Conservation (phyloP, 2,888 invertebrate species). For the Athripsodes cinereus region DNA sequence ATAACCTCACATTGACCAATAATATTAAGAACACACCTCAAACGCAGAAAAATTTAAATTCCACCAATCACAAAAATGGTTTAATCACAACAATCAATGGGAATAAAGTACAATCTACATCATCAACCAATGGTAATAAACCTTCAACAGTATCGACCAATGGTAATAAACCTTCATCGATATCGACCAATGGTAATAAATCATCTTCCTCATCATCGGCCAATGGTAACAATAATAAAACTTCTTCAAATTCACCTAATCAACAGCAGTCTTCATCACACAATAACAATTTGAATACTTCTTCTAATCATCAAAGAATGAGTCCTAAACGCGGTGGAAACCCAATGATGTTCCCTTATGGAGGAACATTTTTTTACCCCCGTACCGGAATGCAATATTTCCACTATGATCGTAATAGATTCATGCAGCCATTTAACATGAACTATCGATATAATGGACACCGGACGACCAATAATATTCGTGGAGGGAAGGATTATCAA, state of each 20-base stretch:
- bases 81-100: not conserved
- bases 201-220: not conserved
- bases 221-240: not conserved
- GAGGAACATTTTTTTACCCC: not conserved
- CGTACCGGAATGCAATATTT: conserved; percentile 18
- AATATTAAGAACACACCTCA: not conserved
- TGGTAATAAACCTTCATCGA: not conserved
- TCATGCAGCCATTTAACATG: not conserved
- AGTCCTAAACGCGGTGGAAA: not conserved
- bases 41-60: not conserved
- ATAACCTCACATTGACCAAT: no score
- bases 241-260: not conserved
- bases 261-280: not conserved
- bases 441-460: not conserved
- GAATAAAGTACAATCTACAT: no score
- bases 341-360: not conserved
- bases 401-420: conserved; percentile 10
- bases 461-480: conserved; percentile 15
- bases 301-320: not conserved
- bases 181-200: not conserved
- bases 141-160: not conserved
- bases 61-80: not conserved
- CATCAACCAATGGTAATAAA: not conserved
- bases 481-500: conserved; percentile 12
- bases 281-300: not conserved